Evolutionary conservation across 2,797 vertebrate genomes (phyloP), one percentile per base, ranked within the genome.

Genomic region (Hozukius guyotensis): DNA sequence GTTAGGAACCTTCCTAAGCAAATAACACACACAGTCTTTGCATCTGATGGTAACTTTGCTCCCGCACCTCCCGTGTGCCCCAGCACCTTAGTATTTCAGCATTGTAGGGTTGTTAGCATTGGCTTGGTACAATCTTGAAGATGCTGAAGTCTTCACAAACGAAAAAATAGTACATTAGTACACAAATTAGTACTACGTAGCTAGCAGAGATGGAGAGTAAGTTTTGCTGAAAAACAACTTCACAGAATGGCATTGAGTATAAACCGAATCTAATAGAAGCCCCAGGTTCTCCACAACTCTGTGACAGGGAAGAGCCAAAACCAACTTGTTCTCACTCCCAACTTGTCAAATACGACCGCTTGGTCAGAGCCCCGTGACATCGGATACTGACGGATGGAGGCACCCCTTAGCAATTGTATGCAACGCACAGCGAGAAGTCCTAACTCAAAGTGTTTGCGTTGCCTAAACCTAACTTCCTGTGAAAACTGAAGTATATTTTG

Each of bases 271-370:
- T 34, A 34, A n/a, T 22, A n/a, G 60, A 20, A 62, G 31, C 13
- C 0, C 60, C 29, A 34, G 0, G 20, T 57, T 36, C n/a, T 42
- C 55, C 24, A 59, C 20, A 71, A 71, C 32, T 38, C 14, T 57
- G 32, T 56, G 32, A 20, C 46, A 25, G 59, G 29, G 8, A 34
- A 16, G 5, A 20, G 22, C 18, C 46, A 16, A 0, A 42, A 14
- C 38, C 1, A 42, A 2, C 38, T 42, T 14, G 38, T 42, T 42
- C 38, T 42, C 38, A 42, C 38, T 42, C 38, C 38, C 5, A 46
- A 49, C 18, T 20, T 0, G 46, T 49, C 46, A 49, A 20, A 49
- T 49, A 49, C 7, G 7, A 49, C 18, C 0, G 18, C 0, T 46
- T 20, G 46, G 46, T 49, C 16, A 49, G 46, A 2, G 7, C 46